Evolutionary conservation across 2,888 invertebrate genomes (phyloP).

Genomic region (Phasia obesa): DNA sequence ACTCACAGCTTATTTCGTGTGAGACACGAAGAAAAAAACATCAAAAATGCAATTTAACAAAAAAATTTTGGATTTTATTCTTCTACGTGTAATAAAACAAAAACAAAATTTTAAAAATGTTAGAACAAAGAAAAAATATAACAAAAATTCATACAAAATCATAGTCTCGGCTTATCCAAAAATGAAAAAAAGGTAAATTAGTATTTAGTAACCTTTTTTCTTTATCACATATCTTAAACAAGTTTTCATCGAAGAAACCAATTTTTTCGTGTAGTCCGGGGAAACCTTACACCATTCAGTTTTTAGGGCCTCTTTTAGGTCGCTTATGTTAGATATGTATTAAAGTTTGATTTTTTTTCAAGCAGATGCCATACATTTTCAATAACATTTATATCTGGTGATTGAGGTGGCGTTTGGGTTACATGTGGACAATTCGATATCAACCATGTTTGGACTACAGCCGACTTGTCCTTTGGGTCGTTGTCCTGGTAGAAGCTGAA

Average conservation of each 20-base stretch:
- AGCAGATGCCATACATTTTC: slow-evolving; percentile 13
- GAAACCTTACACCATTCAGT: slow-evolving; percentile 12
- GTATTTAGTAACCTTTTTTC: slow-evolving; percentile 15
- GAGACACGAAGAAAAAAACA: too few relatives aligned
- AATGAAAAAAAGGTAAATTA: slow-evolving; percentile 25
- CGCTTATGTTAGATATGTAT: background rate
- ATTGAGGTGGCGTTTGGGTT: slow-evolving; percentile 5
- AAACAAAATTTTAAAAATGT: too few relatives aligned
- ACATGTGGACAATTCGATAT: slow-evolving; percentile 15
- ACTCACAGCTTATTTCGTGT: too few relatives aligned
- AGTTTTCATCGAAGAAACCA: slow-evolving; percentile 25
- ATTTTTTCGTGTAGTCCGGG: slow-evolving; percentile 15
- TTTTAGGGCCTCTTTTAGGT: slow-evolving; percentile 22
- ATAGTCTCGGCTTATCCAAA: slow-evolving; percentile 16
- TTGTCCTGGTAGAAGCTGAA: slow-evolving; percentile 30
- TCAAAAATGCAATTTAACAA: too few relatives aligned
- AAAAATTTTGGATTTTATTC: too few relatives aligned
- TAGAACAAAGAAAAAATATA: background rate
- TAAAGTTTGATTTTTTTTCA: slow-evolving; percentile 14
- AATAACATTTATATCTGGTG: slow-evolving; percentile 13
- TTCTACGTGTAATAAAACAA: too few relatives aligned
- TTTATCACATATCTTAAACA: slow-evolving; percentile 22
- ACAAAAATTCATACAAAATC: slow-evolving; percentile 1
- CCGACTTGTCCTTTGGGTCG: slow-evolving; percentile 30
- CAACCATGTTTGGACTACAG: background rate